A percentile compares a stretch with the other conserved stretches of the same genome.
Evolutionary conservation across 2,113 vertebrate species (phyloP).

Genomic region (Ciconia stormi): DNA sequence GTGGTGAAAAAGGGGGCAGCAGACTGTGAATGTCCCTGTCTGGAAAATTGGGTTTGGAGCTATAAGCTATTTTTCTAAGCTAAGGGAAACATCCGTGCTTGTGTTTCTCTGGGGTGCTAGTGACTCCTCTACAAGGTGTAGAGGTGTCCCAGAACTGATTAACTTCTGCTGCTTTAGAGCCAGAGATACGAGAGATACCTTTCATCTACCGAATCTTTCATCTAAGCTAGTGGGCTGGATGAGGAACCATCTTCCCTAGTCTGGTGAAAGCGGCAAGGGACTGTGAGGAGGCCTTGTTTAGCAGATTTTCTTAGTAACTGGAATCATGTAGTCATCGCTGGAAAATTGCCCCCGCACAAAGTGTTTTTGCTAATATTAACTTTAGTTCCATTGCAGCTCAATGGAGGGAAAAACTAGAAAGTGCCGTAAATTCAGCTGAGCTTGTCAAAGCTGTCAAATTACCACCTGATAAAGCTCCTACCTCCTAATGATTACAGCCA

Average conservation of each 20-base stretch:
- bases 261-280: background rate
- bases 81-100: background rate
- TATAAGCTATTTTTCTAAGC: background rate
- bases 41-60: background rate
- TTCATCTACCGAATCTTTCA: background rate
- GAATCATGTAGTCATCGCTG: background rate
- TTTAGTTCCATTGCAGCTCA: slow-evolving; percentile 47
- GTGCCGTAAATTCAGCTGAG: slow-evolving; percentile 24
- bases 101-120: background rate
- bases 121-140: background rate
- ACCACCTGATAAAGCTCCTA: slow-evolving; percentile 1
- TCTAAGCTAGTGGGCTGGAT: background rate
- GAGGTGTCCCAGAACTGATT: background rate
- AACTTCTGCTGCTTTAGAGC: background rate
- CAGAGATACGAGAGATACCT: background rate
- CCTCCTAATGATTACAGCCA: background rate
- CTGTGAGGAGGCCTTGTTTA: background rate
- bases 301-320: background rate
- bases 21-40: background rate
- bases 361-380: slow-evolving; percentile 56
- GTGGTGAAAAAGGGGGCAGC: background rate
- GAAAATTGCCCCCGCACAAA: background rate
- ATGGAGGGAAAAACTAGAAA: slow-evolving; percentile 47
- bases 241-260: background rate
- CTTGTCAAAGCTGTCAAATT: slow-evolving; percentile 24